phyloP scores from a whole-genome alignment of 2,797 vertebrate genomes.

The Mus minutoides region DNA sequence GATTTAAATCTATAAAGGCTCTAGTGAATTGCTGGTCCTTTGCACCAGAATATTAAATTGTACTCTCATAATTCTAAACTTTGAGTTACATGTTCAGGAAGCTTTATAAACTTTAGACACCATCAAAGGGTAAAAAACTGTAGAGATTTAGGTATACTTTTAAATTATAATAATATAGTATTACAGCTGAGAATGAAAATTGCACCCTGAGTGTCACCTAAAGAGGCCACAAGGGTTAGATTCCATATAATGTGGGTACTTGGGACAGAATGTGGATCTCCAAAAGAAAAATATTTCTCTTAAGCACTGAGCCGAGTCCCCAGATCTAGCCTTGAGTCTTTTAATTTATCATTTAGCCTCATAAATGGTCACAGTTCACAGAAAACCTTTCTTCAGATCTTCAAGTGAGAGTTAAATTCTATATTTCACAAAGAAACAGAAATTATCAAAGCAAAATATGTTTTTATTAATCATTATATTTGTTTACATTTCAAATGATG shows the following conservation, averaged over 20 bases:
- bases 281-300: no score
- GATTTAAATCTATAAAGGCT: neutral
- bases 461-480: neutral
- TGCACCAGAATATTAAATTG: conserved; percentile 28
- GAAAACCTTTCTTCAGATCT: neutral
- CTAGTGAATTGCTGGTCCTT: conserved; percentile 23
- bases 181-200: neutral
- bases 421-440: neutral
- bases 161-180: neutral
- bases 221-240: no score
- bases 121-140: neutral
- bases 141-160: neutral
- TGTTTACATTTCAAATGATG: no score
- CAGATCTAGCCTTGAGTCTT: neutral
- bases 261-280: no score
- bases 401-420: conserved; percentile 5
- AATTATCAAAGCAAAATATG: neutral
- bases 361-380: neutral
- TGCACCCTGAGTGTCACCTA: neutral
- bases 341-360: neutral
- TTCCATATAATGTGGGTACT: neutral
- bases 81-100: neutral
- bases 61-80: neutral
- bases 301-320: neutral
- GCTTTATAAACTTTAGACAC: conserved; percentile 35